Percentiles rank a stretch among this genome's conserved stretches.
Evolutionary conservation across 2,888 invertebrate genomes (phyloP).

Genomic region (Kryphioiulus occultus): DNA sequence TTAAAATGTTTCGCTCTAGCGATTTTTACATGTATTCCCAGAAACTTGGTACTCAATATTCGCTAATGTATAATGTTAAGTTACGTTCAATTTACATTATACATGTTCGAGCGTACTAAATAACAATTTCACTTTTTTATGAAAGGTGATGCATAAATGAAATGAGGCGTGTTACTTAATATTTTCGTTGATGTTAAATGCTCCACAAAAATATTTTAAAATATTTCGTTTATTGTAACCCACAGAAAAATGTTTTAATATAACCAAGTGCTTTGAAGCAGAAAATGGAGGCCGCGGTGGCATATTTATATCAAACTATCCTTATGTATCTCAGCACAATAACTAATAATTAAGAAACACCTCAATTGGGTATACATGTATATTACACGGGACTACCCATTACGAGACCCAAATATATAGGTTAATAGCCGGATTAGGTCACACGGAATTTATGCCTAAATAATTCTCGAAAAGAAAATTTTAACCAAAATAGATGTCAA

Average conservation of each 20-base stretch:
- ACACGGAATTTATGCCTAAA: background rate
- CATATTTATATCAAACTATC: constrained; percentile 39
- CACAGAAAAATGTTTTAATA: background rate
- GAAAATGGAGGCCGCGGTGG: constrained; percentile 28
- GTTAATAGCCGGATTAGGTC: constrained; percentile 24
- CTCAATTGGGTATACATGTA: background rate
- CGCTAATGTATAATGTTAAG: background rate
- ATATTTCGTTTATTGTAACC: background rate
- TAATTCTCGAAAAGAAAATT: constrained; percentile 3
- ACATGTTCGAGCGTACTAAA: too few relatives aligned
- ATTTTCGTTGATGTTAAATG: background rate
- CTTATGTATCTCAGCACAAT: constrained; percentile 15
- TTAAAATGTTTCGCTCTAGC: background rate
- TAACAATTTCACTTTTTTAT: background rate
- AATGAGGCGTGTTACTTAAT: background rate
- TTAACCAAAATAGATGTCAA: background rate
- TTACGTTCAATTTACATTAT: too few relatives aligned
- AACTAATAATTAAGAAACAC: constrained; percentile 36
- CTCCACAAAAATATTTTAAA: background rate
- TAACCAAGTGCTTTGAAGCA: constrained; percentile 13
- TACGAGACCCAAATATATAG: constrained; percentile 4
- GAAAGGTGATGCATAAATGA: background rate
- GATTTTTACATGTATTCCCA: background rate
- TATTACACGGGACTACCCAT: constrained; percentile 27
- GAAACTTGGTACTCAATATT: background rate